A percentile compares a stretch with the other conserved stretches of the same genome.
Conservation (phyloP, 1,140 invertebrate species). For the Metaphire vulgaris region DNA sequence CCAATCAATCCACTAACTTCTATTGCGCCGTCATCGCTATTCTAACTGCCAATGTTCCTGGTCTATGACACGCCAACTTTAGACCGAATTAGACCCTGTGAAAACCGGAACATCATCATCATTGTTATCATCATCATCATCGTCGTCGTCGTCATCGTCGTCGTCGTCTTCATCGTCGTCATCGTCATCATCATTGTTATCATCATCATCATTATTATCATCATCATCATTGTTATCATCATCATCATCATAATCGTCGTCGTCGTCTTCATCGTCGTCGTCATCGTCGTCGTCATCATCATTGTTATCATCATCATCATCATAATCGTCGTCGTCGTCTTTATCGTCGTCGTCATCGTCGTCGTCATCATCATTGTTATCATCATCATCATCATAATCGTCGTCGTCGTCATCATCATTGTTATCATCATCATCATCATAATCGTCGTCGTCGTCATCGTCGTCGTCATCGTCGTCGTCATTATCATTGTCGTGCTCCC, state of each 20-base stretch:
- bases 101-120: not conserved
- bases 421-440: too few relatives aligned
- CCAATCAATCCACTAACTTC: too few relatives aligned
- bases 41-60: too few relatives aligned
- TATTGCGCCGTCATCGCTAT: too few relatives aligned
- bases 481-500: too few relatives aligned
- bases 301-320: not conserved
- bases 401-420: too few relatives aligned
- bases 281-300: not conserved
- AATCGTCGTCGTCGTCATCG: too few relatives aligned
- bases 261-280: not conserved
- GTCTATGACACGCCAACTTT: too few relatives aligned
- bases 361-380: not conserved
- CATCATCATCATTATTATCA: not conserved
- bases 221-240: not conserved
- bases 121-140: not conserved
- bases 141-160: not conserved
- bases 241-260: not conserved
- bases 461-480: too few relatives aligned
- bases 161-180: not conserved
- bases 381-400: not conserved
- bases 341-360: not conserved
- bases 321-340: not conserved
- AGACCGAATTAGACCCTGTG: too few relatives aligned
- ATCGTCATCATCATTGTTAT: not conserved